Conservation (phyloP, 2,797 vertebrate genomes). For the Poliocrania exsul region DNA sequence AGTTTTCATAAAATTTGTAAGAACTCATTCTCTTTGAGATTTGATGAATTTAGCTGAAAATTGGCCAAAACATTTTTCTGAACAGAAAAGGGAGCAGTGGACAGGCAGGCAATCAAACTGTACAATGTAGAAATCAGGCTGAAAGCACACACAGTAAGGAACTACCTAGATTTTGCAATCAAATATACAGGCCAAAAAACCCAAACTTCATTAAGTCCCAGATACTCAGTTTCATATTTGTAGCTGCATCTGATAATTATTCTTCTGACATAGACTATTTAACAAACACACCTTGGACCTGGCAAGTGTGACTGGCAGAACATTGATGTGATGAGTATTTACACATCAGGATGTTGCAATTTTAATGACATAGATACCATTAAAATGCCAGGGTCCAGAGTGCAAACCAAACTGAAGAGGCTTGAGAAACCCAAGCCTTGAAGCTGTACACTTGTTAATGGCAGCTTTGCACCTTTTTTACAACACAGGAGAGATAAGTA, state of each 20-base stretch:
- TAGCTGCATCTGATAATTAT: background rate
- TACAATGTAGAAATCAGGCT: background rate
- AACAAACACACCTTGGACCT: constrained; percentile 3
- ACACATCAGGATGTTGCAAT: background rate
- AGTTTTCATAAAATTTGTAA: background rate
- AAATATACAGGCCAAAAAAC: background rate
- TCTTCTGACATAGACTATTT: background rate
- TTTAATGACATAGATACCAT: background rate
- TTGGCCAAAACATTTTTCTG: background rate
- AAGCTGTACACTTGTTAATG: background rate
- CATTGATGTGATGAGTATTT: background rate
- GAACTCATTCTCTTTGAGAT: background rate
- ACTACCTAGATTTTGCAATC: background rate
- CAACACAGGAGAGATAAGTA: background rate
- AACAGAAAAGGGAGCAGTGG: background rate
- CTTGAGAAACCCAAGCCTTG: background rate
- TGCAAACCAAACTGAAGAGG: background rate
- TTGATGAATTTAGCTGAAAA: constrained; percentile 12
- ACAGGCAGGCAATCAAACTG: background rate
- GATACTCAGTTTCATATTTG: background rate
- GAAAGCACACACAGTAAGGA: background rate
- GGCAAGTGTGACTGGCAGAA: background rate
- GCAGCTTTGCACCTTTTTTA: background rate
- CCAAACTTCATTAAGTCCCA: background rate
- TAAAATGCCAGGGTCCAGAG: background rate